A percentile compares a stretch with the other conserved stretches of the same genome.
Evolutionary conservation across 2,888 invertebrate species (phyloP).

Genomic region (Hydraecia micacea): DNA sequence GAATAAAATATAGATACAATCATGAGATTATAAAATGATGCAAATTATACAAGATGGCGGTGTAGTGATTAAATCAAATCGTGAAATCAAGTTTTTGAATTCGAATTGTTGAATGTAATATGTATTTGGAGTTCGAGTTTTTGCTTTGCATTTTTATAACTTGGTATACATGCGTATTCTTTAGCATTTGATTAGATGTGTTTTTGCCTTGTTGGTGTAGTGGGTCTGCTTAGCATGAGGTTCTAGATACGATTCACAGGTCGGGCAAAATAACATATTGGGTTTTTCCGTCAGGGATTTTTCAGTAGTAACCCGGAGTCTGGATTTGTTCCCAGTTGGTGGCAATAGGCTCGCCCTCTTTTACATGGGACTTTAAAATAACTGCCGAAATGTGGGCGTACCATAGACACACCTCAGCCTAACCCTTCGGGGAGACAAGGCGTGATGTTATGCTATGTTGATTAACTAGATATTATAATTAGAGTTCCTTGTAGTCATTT

Average conservation of each 20-base stretch:
- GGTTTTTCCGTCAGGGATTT: not conserved
- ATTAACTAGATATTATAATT: not conserved
- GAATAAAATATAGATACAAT: not conserved
- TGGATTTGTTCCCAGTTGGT: too few relatives aligned
- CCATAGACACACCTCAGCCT: too few relatives aligned
- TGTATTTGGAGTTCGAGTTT: constrained; percentile 15
- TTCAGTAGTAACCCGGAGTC: not conserved
- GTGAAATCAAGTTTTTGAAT: constrained; percentile 26
- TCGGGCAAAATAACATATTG: not conserved
- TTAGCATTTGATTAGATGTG: not conserved
- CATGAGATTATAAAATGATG: constrained; percentile 21
- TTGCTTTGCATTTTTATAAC: constrained; percentile 5
- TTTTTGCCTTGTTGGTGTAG: too few relatives aligned
- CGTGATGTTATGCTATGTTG: not conserved
- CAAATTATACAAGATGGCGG: constrained; percentile 24
- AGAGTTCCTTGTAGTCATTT: not conserved
- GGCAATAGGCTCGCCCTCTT: not conserved
- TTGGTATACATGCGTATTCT: not conserved
- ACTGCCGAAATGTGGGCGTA: not conserved
- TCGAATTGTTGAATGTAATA: not conserved
- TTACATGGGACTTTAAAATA: not conserved
- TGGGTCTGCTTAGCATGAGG: too few relatives aligned
- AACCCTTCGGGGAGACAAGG: too few relatives aligned
- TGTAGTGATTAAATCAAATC: not conserved
- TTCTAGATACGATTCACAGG: not conserved